phyloP scores from a whole-genome alignment of 2,113 vertebrate genomes.

The Australoheros scitulus region DNA sequence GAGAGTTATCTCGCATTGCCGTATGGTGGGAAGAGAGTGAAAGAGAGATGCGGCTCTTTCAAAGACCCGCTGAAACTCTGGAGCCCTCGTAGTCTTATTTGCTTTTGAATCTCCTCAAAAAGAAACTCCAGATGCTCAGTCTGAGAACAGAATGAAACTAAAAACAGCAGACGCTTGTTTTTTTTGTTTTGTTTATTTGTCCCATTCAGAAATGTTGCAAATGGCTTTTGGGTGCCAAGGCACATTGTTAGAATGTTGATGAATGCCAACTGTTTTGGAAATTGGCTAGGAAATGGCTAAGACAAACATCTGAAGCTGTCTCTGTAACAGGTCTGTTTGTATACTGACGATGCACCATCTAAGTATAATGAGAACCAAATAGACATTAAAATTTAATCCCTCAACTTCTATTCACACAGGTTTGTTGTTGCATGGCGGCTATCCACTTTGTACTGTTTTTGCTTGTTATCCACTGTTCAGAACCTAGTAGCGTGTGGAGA shows the following conservation, averaged over 20 bases:
- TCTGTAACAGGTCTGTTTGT: conserved; percentile 52
- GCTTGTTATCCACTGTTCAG: conserved; percentile 43
- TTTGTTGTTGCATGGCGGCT: conserved; percentile 35
- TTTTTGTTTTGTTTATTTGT: neutral
- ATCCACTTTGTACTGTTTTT: conserved; percentile 44
- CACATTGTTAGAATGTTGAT: conserved; percentile 71
- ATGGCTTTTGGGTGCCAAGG: conserved; percentile 73
- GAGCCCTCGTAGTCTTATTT: conserved; percentile 64
- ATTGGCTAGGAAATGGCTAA: conserved; percentile 54
- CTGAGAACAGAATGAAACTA: conserved; percentile 65
- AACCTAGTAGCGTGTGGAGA: conserved; percentile 28
- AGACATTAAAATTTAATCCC: conserved; percentile 56
- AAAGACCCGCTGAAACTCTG: conserved; percentile 51
- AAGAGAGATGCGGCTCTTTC: conserved; percentile 25
- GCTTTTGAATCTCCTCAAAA: conserved; percentile 68
- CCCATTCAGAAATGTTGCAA: conserved; percentile 65
- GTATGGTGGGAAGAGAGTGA: neutral
- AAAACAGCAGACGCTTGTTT: conserved; percentile 66
- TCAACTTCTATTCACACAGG: conserved; percentile 37
- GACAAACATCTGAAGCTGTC: conserved; percentile 69
- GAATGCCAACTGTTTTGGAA: conserved; percentile 76
- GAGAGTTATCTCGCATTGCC: neutral
- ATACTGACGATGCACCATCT: conserved; percentile 44
- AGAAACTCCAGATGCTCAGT: conserved; percentile 71
- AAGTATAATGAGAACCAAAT: conserved; percentile 56